Evolutionary conservation across 2,888 invertebrate genomes (phyloP).

Genomic region (Epinotia demarniana): DNA sequence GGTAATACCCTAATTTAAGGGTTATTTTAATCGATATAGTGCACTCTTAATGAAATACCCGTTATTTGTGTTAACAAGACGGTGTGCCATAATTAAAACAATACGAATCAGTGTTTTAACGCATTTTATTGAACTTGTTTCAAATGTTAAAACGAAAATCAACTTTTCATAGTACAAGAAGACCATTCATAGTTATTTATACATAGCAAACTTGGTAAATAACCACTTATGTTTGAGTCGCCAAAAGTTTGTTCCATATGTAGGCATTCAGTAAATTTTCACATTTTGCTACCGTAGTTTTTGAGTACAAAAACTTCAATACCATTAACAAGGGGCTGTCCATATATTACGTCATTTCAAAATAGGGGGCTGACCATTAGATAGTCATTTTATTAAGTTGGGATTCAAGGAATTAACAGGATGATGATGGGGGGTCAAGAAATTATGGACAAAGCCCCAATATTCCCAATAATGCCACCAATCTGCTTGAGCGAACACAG

Average conservation of each 20-base stretch:
- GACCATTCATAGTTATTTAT: slow-evolving; percentile 10
- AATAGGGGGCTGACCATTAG: too few species aligned
- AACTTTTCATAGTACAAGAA: slow-evolving; percentile 13
- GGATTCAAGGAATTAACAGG: too few species aligned
- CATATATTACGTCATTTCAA: too few species aligned
- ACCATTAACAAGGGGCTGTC: neutral
- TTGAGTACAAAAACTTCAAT: neutral
- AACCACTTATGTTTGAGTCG: neutral
- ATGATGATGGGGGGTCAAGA: too few species aligned
- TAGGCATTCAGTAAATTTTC: neutral
- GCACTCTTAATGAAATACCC: neutral
- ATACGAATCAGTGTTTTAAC: slow-evolving; percentile 2
- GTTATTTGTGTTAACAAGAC: neutral
- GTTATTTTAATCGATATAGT: too few species aligned
- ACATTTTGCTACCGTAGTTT: neutral
- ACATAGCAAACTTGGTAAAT: slow-evolving; percentile 21
- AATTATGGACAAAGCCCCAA: too few species aligned
- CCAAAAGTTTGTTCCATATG: neutral
- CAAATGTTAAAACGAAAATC: slow-evolving; percentile 25
- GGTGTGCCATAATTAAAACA: slow-evolving; percentile 4
- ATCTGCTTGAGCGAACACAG: too few species aligned
- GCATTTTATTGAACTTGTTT: slow-evolving; percentile 35
- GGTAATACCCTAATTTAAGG: too few species aligned
- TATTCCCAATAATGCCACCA: too few species aligned
- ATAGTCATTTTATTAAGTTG: too few species aligned